Evolutionary conservation across 2,888 invertebrate species (phyloP).

Genomic region (Zaprionus bogoriensis): DNA sequence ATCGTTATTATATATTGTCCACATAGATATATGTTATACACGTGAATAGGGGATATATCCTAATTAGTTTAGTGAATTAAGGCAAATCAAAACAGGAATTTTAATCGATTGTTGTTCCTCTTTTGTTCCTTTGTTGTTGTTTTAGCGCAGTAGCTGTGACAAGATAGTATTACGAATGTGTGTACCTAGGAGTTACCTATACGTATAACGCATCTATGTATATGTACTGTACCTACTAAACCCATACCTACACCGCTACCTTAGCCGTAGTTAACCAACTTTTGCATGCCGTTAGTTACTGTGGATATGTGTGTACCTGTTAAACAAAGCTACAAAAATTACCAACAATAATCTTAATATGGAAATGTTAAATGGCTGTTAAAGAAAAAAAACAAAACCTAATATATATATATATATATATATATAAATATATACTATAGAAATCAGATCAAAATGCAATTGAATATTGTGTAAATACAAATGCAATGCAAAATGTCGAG

Average conservation of each 20-base stretch:
- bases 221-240: slow-evolving; percentile 13
- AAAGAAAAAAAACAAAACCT: slow-evolving; percentile 16
- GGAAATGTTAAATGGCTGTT: slow-evolving; percentile 69
- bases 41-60: slow-evolving; percentile 18
- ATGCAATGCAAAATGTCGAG: slow-evolving; percentile 13
- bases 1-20: slow-evolving; percentile 30
- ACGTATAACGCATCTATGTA: background rate
- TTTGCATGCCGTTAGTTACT: slow-evolving; percentile 68
- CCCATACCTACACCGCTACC: background rate
- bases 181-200: slow-evolving; percentile 25
- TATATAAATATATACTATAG: slow-evolving; percentile 14
- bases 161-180: slow-evolving; percentile 40
- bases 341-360: slow-evolving; percentile 59
- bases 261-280: slow-evolving; percentile 36
- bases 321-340: slow-evolving; percentile 32
- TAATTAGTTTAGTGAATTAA: slow-evolving; percentile 31
- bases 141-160: slow-evolving; percentile 75
- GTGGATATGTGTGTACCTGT: slow-evolving; percentile 67
- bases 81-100: slow-evolving; percentile 57
- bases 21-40: slow-evolving; percentile 2
- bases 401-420: no score
- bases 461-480: slow-evolving; percentile 8
- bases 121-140: slow-evolving; percentile 42
- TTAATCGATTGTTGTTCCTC: slow-evolving; percentile 56
- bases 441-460: slow-evolving; percentile 30